phyloP scores from a whole-genome alignment of 2,888 invertebrate genomes.

The Eupithecia vulgata region DNA sequence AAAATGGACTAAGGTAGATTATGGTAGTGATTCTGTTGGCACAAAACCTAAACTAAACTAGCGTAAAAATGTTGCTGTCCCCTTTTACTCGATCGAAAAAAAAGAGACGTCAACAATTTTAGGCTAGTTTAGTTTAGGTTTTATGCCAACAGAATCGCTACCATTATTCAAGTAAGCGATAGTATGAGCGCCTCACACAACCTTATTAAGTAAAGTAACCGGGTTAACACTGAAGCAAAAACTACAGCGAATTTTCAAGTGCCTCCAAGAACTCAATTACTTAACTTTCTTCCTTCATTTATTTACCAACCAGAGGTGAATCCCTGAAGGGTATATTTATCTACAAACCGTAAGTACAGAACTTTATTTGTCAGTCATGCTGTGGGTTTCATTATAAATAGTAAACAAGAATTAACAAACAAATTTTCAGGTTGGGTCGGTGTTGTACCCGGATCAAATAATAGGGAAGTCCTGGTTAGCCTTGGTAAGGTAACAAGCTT shows the following conservation, averaged over 20 bases:
- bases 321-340: slow-evolving; percentile 5
- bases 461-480: background rate
- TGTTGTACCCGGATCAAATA: slow-evolving; percentile 1
- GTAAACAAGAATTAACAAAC: slow-evolving; percentile 18
- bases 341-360: slow-evolving; percentile 23
- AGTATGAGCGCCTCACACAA: background rate
- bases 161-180: background rate
- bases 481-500: background rate
- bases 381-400: slow-evolving; percentile 28
- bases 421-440: slow-evolving; percentile 11
- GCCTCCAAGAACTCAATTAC: slow-evolving; percentile 12
- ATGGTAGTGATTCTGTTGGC: too few species aligned
- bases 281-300: slow-evolving; percentile 17
- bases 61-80: too few species aligned
- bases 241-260: slow-evolving; percentile 5
- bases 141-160: too few species aligned
- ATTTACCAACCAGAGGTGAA: slow-evolving; percentile 16
- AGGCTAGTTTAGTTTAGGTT: too few species aligned
- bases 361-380: slow-evolving; percentile 22
- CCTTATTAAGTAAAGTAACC: slow-evolving; percentile 1
- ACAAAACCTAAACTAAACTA: too few species aligned
- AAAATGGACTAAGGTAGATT: background rate
- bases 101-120: too few species aligned
- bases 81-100: too few species aligned
- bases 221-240: background rate